Base-by-base conservation (phyloP, 2,797 vertebrate genomes). In the Sebastiscus tertius region DNA sequence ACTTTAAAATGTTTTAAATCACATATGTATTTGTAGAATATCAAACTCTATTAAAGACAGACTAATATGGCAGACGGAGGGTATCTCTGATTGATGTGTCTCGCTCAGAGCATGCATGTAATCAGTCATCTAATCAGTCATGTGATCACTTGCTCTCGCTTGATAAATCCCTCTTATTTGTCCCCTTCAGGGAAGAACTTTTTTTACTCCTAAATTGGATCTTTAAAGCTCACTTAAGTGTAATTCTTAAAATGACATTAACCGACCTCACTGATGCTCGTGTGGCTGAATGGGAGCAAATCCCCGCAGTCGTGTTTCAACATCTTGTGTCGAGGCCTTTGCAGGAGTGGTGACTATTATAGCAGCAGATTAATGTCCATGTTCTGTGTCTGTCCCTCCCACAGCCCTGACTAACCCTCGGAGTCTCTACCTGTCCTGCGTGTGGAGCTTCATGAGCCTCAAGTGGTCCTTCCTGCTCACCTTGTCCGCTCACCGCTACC, bases 361-460 rank as follows among this genome's bases (percentile, higher is more conserved):
- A 52, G 59, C 42, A 54, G 16, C 59, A 27, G n/a, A 9, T 54
- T 54, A 27, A 27, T 55, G 31, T 1, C 8, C 27, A 16, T 34
- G 31, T 66, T 60, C 1, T 55, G 33, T 81, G 72, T 89, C 26
- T 75, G 7, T 46, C 66, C 63, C 60, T 14, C 60, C 52, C 71
- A 14, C 92, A 99, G 98, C 96, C 24, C 84, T 98, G 86, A 93
- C 71, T 10, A 94, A 99, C 83, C 97, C 98, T 42, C 88, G 10
- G 59, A 99, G 97, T 72, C 96, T 96, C 66, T 99, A 96, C 93
- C 94, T 99, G 86, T 97, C 98, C 0, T 95, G 95, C 0, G 95
- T 99, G 52, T 99, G 98, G 98, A 98, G 97, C 76, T 93, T 97
- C 93, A 97, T 99, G 91, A 96, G 95, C 67, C 91, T 98, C 79